Evolutionary conservation across 2,888 invertebrate genomes (phyloP), one percentile per base, ranked within the genome.

Genomic region (Andricus curvator): DNA sequence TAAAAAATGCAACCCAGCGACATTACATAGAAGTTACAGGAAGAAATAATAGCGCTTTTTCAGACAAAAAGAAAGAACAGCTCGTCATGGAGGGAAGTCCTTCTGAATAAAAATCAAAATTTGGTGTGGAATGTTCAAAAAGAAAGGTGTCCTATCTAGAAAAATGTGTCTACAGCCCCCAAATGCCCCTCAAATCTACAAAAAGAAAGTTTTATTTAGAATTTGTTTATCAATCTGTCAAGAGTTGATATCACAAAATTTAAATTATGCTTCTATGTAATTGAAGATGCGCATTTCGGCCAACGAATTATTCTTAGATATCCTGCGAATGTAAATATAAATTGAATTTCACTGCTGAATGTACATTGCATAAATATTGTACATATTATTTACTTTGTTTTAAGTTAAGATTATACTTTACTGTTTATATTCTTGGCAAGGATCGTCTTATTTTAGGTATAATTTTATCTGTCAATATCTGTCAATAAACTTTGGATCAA

Each of bases 1-100:
- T 68, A 25, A 68, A 68, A 68, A 68, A 68, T 68, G 68, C 68
- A 22, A 68, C 68, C n/a, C 68, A 68, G 41, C 44, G 68, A 48
- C 68, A 68, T 44, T 68, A 68, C 22, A 68, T 68, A 25, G 68
- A 68, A 44, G 44, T 68, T 3, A 68, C 68, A 15, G 68, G 68
- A 68, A 44, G 68, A 44, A 68, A 15, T 44, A 44, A 68, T 68
- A 68, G 44, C 41, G 68, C 44, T 25, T 68, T 68, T 44, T 44
- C 68, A n/a, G 68, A 68, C 15, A 68, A 68, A 25, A 68, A 68
- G 68, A 68, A 68, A 68, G 68, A 68, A 44, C 22, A 22, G 13
- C 44, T 68, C n/a, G 68, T 68, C 25, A 68, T 68, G 68, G 68
- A 68, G 44, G 68, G 44, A 22, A 68, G 68, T 44, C 68, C 68